Conservation (phyloP, 2,113 vertebrate species). For the Sturnus vulgaris region DNA sequence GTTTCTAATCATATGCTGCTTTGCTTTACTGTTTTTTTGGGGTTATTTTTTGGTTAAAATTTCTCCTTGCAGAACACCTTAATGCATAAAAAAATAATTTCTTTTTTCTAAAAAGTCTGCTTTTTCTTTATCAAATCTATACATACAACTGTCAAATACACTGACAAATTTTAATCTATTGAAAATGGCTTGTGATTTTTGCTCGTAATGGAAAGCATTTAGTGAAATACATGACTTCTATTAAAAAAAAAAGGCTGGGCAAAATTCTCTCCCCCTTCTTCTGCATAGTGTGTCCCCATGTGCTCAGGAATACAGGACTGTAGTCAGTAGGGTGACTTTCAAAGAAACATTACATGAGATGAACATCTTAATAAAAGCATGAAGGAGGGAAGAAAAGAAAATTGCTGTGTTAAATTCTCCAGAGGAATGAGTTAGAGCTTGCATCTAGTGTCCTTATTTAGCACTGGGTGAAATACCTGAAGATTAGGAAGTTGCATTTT, state of each 20-base stretch:
- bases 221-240: neutral
- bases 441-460: neutral
- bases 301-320: neutral
- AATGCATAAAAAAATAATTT: neutral
- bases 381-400: neutral
- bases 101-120: neutral
- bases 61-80: neutral
- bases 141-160: neutral
- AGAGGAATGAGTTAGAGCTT: neutral
- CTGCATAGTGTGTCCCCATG: neutral
- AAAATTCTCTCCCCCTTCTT: neutral
- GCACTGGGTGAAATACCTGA: neutral
- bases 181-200: neutral
- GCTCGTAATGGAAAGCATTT: neutral
- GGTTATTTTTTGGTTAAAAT: neutral
- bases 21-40: neutral
- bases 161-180: neutral
- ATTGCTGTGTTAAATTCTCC: neutral
- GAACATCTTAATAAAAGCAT: neutral
- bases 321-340: neutral
- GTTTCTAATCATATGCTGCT: neutral
- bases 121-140: neutral
- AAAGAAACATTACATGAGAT: neutral
- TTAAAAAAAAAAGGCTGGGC: accelerated
- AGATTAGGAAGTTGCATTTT: neutral